Evolutionary conservation across 2,797 vertebrate species (phyloP).

Genomic region (Lepilemur ruficaudatus): DNA sequence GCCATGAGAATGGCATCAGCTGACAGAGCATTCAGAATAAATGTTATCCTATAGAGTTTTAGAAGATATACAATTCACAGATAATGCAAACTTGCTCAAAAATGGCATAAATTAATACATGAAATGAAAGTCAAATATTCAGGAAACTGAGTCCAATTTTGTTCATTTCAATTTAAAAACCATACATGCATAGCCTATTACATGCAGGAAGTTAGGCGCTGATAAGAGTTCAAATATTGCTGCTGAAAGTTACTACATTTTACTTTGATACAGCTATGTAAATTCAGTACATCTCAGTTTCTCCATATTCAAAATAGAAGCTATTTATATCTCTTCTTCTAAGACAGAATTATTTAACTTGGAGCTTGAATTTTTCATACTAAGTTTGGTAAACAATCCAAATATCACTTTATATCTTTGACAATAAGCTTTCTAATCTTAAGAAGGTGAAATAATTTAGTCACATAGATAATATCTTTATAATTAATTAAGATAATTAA

Average conservation of each 20-base stretch:
- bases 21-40: not conserved
- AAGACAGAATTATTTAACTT: conserved; percentile 9
- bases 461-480: no score
- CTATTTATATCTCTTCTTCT: not conserved
- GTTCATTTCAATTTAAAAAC: conserved; percentile 4
- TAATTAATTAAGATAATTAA: no score
- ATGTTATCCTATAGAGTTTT: not conserved
- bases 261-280: not conserved
- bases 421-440: conserved; percentile 21
- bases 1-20: not conserved
- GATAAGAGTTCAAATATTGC: not conserved
- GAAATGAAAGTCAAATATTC: conserved; percentile 8
- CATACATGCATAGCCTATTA: not conserved
- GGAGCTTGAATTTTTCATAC: not conserved
- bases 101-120: not conserved
- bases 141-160: not conserved
- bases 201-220: not conserved
- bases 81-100: conserved; percentile 21
- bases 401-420: not conserved
- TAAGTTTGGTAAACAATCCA: not conserved
- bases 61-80: not conserved
- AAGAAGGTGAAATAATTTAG: not conserved
- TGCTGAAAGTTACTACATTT: not conserved
- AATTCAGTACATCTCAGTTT: not conserved
- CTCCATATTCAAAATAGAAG: not conserved